Evolutionary conservation across 1,140 invertebrate species (phyloP).

Genomic region (Drosophila nigrodunni): DNA sequence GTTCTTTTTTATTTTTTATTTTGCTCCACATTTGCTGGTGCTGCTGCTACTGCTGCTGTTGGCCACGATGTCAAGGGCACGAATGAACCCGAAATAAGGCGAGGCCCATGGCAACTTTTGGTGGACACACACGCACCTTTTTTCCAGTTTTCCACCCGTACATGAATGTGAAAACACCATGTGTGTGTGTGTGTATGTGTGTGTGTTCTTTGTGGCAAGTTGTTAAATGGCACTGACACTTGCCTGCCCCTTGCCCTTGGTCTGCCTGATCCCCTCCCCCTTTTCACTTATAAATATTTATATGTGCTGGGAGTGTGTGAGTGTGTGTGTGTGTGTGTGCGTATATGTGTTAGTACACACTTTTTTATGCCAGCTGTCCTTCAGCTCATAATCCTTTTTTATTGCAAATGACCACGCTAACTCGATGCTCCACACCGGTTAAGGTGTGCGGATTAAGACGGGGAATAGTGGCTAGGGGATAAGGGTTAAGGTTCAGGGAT

Average conservation of each 20-base stretch:
- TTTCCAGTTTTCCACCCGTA: constrained; percentile 30
- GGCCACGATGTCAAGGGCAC: constrained; percentile 51
- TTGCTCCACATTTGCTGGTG: constrained; percentile 12
- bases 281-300: constrained; percentile 73
- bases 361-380: constrained; percentile 65
- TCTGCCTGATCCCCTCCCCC: not conserved
- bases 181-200: constrained; percentile 23
- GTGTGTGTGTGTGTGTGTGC: constrained; percentile 19
- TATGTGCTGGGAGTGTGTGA: constrained; percentile 41
- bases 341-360: constrained; percentile 34
- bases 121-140: constrained; percentile 51
- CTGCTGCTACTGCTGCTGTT: constrained; percentile 25
- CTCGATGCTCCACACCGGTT: constrained; percentile 51
- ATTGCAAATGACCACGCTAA: constrained; percentile 83
- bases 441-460: constrained; percentile 15
- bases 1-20: not conserved
- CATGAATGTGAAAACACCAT: not conserved
- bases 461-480: not conserved
- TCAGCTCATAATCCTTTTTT: constrained; percentile 81
- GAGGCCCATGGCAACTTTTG: constrained; percentile 30
- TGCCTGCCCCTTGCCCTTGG: constrained; percentile 23
- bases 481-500: too few relatives aligned
- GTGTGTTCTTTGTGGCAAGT: constrained; percentile 68
- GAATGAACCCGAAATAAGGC: constrained; percentile 36
- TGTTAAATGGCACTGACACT: constrained; percentile 80